A percentile compares a stretch with the other conserved stretches of the same genome.
These are phyloP conservation scores for Anhinga rufa DNA, from an alignment of 2,113 vertebrate genomes.

Conservation along the genomic window DNA sequence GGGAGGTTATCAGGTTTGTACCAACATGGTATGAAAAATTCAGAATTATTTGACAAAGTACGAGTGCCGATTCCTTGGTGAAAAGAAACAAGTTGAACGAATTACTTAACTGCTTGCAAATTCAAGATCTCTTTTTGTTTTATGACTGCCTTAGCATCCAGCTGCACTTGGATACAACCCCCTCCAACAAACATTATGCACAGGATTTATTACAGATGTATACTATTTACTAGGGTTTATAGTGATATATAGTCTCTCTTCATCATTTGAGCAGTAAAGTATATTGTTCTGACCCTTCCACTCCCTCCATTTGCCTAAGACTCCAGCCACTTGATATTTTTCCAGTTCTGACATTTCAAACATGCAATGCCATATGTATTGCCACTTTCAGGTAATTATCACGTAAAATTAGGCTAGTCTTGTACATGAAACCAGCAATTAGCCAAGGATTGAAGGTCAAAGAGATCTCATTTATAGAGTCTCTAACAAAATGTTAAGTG, in stretches of 20 bases:
- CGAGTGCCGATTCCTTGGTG: accelerated
- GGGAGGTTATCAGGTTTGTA: background rate
- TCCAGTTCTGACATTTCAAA: conserved; percentile 78
- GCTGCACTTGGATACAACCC: background rate
- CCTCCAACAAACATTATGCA: conserved; percentile 20
- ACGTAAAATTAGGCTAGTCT: conserved; percentile 80
- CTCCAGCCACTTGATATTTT: conserved; percentile 66
- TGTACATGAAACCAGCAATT: conserved; percentile 81
- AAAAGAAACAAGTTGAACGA: background rate
- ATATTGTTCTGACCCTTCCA: conserved; percentile 29
- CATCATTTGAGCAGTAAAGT: conserved; percentile 30
- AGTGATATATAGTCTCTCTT: background rate
- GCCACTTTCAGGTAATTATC: conserved; percentile 80
- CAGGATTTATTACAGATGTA: conserved; percentile 16
- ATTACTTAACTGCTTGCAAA: background rate
- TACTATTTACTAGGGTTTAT: conserved; percentile 5
- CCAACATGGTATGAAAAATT: accelerated
- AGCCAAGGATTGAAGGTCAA: conserved; percentile 83
- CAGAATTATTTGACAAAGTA: background rate
- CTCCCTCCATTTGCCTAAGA: conserved; percentile 50
- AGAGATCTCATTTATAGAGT: conserved; percentile 82
- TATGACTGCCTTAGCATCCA: background rate
- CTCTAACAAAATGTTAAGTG: conserved; percentile 87
- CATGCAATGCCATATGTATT: conserved; percentile 71
- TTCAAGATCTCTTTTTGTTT: background rate